Base-by-base conservation (phyloP, 2,888 invertebrate genomes). In the Tachystola acroxantha region DNA sequence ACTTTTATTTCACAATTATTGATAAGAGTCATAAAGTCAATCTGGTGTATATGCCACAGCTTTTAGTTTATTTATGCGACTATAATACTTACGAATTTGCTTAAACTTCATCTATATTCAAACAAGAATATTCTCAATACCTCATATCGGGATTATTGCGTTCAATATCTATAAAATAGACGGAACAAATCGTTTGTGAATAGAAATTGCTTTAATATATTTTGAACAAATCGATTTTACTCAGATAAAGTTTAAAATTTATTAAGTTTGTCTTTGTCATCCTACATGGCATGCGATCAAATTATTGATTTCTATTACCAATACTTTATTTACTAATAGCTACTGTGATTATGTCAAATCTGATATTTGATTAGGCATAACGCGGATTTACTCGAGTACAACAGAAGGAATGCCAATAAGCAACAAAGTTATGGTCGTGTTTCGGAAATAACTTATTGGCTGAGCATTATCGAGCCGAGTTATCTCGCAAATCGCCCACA, bases 171-270 rank as follows among this genome's bases (percentile, higher is more conserved):
- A 65, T 59, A 64, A 67, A 64, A 57, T 52, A 63, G 62, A 56
- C 53, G 41, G 53, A 49, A 64, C 65, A 70, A 71, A 75, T 72
- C 64, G 74, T 59, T 69, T 51, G 45, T 66, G 78, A 78, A 78
- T 80, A 74, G 65, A 47, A 78, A 79, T 78, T 48, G 65, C 66
- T 50, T 57, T 55, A 56, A 58, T 61, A 63, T 65, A 65, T 68
- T 69, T 16, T 56, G 52, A 61, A 62, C 52, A 53, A 57, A 68
- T 62, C 64, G 62, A 60, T 62, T 58, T 62, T 57, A 46, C 53
- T 50, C 53, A 53, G 57, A 66, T 68, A 68, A 65, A 68, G 55
- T 63, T 43, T 46, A 37, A 39, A 61, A 57, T 72, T 73, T 73
- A 73, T 73, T 53, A 61, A 51, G 45, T 52, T 50, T 14, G 53